Evolutionary conservation across 2,797 vertebrate genomes (phyloP), one percentile per base, ranked within the genome.

Genomic region (Sparus aurata): DNA sequence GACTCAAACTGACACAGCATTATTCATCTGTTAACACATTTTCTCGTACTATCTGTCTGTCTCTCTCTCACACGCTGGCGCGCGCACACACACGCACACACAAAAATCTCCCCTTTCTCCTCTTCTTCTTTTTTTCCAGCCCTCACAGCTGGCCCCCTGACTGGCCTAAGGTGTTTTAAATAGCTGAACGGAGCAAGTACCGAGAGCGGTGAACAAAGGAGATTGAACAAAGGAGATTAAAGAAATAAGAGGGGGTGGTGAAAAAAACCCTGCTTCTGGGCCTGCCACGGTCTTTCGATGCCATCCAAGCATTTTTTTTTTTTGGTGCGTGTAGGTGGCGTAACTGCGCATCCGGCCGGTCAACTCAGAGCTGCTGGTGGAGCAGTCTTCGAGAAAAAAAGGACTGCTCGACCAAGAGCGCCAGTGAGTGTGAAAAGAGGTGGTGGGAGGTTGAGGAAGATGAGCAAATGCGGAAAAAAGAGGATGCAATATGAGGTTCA

Each of bases 151-250:
- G 83, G 92, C 87, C 69, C 69, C 46, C 85, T 84, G 89, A 86
- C 80, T 86, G 89, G 77, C 80, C 77, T 75, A 82, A 87, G 86
- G 88, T 91, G 87, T 91, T 93, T 91, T 85, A 91, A 93, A 93
- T 90, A 87, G 84, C 90, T 87, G 84, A 89, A 86, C 80, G 79
- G 88, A 85, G 80, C 82, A 76, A 79, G 73, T 65, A 83, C 72
- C 77, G 71, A 84, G 82, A 80, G 70, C 73, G 58, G 70, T 83
- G 85, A 92, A 93, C 87, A 89, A 93, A 90, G 67, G 71, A 87
- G 76, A 83, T 82, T 86, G 91, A 89, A 69, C 63, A 82, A 71
- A 80, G 67, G 71, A 87, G 76, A 83, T 82, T 86, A 91, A 89
- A 69, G 63, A 82, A 71, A 80, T 38, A 50, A 60, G 43, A 65